Evolutionary conservation across 2,888 invertebrate species (phyloP).

Genomic region (Habrosyne pyritoides): DNA sequence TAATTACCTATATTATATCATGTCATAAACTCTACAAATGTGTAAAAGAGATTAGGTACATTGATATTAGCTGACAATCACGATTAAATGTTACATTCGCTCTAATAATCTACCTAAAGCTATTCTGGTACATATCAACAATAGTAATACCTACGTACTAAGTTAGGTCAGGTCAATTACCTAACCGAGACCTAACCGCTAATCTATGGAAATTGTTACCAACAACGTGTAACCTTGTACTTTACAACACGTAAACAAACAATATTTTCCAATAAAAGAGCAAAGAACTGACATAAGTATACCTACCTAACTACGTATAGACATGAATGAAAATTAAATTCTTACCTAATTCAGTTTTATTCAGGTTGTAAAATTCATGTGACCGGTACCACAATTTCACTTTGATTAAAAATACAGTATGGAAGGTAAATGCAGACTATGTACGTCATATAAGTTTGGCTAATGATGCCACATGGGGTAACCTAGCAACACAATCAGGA

Average conservation of each 20-base stretch:
- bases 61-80: too few species aligned
- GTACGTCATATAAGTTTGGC: neutral
- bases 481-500: constrained; percentile 71
- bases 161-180: constrained; percentile 51
- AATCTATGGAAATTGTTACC: constrained; percentile 31
- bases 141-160: neutral
- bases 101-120: too few species aligned
- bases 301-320: too few species aligned
- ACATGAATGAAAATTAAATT: constrained; percentile 13
- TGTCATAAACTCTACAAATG: too few species aligned
- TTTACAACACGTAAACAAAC: constrained; percentile 43
- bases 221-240: constrained; percentile 38
- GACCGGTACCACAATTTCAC: neutral
- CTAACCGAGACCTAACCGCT: constrained; percentile 28
- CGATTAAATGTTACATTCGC: too few species aligned
- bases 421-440: neutral
- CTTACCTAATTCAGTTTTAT: constrained; percentile 36
- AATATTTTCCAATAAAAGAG: constrained; percentile 9
- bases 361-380: neutral
- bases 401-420: neutral
- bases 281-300: neutral
- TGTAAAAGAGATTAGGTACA: too few species aligned
- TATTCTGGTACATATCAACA: too few species aligned
- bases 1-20: too few species aligned
- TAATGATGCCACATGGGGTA: constrained; percentile 50